Conservation (phyloP, 2,888 invertebrate species). For the Leucoptera coffeella region DNA sequence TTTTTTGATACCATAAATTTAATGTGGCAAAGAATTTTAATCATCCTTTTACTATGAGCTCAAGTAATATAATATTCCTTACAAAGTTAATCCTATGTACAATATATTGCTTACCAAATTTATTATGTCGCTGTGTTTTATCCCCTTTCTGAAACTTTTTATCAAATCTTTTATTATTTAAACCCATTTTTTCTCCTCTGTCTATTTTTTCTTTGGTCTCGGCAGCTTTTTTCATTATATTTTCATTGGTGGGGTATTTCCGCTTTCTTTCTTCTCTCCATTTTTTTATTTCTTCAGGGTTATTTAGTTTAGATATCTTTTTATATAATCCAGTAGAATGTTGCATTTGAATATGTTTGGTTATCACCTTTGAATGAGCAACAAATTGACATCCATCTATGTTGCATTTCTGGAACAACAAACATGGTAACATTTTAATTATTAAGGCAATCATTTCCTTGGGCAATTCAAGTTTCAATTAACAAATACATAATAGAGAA, state of each 20-base stretch:
- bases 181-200: constrained; percentile 67
- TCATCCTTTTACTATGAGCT: no score
- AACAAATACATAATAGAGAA: no score
- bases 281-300: constrained; percentile 75
- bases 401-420: constrained; percentile 58
- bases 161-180: background rate
- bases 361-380: constrained; percentile 73
- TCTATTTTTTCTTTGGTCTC: constrained; percentile 60
- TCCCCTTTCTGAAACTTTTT: no score
- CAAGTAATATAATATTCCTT: no score
- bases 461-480: no score
- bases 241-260: constrained; percentile 68
- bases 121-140: no score
- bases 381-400: constrained; percentile 75
- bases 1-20: no score
- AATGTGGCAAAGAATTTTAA: no score
- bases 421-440: no score
- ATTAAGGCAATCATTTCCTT: no score
- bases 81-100: no score
- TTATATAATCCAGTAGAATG: constrained; percentile 79
- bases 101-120: background rate
- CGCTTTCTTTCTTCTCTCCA: constrained; percentile 80
- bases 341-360: constrained; percentile 75
- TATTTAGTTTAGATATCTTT: constrained; percentile 66
- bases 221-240: constrained; percentile 58